Conservation (phyloP, 2,888 invertebrate species). For the Hirudinaria manillensis region DNA sequence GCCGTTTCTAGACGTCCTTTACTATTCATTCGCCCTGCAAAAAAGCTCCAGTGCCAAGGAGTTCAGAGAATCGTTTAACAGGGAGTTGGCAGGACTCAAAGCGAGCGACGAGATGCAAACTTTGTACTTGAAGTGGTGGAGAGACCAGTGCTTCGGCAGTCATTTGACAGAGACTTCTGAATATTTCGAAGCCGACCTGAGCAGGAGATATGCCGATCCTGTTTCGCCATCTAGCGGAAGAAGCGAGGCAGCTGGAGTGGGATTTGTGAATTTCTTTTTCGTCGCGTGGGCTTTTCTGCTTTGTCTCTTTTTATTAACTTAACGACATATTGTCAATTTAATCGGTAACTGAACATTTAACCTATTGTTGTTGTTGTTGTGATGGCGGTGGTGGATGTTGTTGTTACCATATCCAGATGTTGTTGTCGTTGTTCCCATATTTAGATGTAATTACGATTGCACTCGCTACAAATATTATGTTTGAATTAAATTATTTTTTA, state of each 20-base stretch:
- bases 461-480: no score
- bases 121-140: slow-evolving; percentile 40
- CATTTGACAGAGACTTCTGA: neutral
- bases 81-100: slow-evolving; percentile 31
- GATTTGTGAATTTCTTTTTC: no score
- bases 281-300: no score
- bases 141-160: slow-evolving; percentile 33
- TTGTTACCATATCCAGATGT: no score
- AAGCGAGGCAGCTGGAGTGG: no score
- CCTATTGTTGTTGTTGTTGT: neutral
- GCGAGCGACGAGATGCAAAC: slow-evolving; percentile 31
- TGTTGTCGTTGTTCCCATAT: no score
- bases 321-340: no score
- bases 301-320: no score
- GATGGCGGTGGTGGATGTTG: neutral
- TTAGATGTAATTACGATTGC: no score
- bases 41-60: slow-evolving; percentile 6
- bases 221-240: neutral
- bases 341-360: no score
- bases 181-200: slow-evolving; percentile 1
- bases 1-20: slow-evolving; percentile 37
- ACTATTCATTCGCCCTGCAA: slow-evolving; percentile 38
- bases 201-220: slow-evolving; percentile 11
- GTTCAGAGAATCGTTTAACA: slow-evolving; percentile 30
- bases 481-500: no score